Conservation (phyloP, 2,113 vertebrate genomes). For the Pungitius pungitius region DNA sequence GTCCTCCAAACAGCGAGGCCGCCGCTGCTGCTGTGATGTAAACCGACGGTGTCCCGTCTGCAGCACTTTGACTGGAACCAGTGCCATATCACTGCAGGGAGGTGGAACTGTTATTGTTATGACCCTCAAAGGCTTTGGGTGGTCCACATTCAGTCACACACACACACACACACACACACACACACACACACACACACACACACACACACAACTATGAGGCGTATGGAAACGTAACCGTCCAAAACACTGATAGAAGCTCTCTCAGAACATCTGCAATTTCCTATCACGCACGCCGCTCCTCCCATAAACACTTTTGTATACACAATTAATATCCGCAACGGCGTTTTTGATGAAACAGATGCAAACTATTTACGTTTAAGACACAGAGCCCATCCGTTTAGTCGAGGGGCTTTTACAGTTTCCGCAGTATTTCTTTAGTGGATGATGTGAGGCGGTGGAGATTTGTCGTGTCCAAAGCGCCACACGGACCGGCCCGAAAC, state of each 20-base stretch:
- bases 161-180: not conserved
- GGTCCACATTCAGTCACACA: constrained; percentile 60
- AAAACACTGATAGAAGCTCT: constrained; percentile 34
- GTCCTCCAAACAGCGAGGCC: constrained; percentile 56
- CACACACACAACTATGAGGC: not conserved
- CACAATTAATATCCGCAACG: constrained; percentile 38
- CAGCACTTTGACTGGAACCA: constrained; percentile 44
- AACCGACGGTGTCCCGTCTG: constrained; percentile 53
- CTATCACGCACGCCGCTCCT: not conserved
- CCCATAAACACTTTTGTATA: constrained; percentile 2
- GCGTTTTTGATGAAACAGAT: constrained; percentile 30
- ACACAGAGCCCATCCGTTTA: constrained; percentile 7
- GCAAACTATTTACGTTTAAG: constrained; percentile 37
- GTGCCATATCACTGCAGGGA: constrained; percentile 66
- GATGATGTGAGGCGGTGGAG: constrained; percentile 38
- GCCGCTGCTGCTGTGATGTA: constrained; percentile 53
- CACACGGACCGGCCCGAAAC: constrained; percentile 65
- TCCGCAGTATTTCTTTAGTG: constrained; percentile 16
- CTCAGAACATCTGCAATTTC: constrained; percentile 53
- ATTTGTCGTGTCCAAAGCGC: constrained; percentile 40
- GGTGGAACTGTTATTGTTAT: constrained; percentile 78
- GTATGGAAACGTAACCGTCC: constrained; percentile 39
- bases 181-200: constrained; percentile 12
- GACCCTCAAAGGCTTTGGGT: constrained; percentile 74
- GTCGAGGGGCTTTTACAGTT: constrained; percentile 6